Percentiles rank a stretch among this genome's conserved stretches.
Evolutionary conservation across 2,888 invertebrate genomes (phyloP).

Genomic region (Tuberolachnus salignus): DNA sequence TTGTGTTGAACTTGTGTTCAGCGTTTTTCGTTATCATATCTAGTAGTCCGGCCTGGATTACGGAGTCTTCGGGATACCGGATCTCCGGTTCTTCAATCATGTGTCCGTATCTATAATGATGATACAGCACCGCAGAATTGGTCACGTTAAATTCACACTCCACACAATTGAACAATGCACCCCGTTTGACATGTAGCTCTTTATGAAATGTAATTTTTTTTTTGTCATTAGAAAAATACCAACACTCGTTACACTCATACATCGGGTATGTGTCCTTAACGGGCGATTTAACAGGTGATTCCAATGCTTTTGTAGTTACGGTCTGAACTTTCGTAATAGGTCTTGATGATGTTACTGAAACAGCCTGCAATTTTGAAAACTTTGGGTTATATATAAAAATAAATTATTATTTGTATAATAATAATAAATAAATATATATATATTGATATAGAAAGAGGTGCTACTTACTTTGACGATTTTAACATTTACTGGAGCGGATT

Average conservation of each 20-base stretch:
- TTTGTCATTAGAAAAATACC: conserved; percentile 83
- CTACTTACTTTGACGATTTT: background rate
- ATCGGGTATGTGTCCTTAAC: background rate
- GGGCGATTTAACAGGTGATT: conserved; percentile 64
- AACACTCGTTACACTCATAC: conserved; percentile 64
- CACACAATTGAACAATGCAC: conserved; percentile 80
- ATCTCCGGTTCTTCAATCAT: conserved; percentile 64
- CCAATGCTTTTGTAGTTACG: background rate
- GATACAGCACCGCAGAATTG: conserved; percentile 79
- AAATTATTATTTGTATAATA: background rate
- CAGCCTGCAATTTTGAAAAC: conserved; percentile 63
- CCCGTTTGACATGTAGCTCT: conserved; percentile 79
- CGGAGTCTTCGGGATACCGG: background rate
- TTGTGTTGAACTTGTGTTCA: background rate
- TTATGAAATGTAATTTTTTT: conserved; percentile 86
- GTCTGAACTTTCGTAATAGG: background rate
- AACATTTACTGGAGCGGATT: background rate
- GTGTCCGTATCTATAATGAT: conserved; percentile 78
- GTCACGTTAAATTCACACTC: conserved; percentile 84
- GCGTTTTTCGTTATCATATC: conserved; percentile 5
- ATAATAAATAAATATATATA: background rate
- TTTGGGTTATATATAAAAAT: background rate
- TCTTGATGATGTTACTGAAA: conserved; percentile 67
- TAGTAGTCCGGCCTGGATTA: background rate
- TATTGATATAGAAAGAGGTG: background rate